phyloP scores from a whole-genome alignment of 2,797 vertebrate species.

The Phaenicophaeus curvirostris region DNA sequence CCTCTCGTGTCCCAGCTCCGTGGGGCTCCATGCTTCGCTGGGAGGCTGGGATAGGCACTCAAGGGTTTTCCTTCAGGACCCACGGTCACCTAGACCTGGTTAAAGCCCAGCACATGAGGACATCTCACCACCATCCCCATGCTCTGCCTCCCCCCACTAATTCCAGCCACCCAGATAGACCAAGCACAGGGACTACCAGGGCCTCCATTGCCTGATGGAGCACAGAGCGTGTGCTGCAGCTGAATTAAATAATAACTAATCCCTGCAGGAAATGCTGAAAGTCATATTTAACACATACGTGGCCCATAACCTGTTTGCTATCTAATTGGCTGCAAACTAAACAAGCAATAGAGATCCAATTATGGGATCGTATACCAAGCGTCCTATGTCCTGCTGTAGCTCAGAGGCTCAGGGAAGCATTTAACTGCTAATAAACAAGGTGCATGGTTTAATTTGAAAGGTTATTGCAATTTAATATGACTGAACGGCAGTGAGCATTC shows the following conservation, averaged over 20 bases:
- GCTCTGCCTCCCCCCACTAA: background rate
- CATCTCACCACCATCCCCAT: background rate
- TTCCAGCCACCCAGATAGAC: rapidly evolving
- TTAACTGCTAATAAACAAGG: slow-evolving; percentile 64
- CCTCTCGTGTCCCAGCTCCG: background rate
- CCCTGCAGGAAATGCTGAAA: slow-evolving; percentile 15
- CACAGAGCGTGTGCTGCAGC: background rate
- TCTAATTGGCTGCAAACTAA: slow-evolving; percentile 63
- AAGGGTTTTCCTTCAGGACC: background rate
- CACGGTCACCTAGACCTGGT: rapidly evolving
- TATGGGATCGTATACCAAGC: background rate
- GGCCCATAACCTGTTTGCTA: slow-evolving; percentile 6
- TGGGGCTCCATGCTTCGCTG: rapidly evolving
- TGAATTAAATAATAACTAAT: background rate
- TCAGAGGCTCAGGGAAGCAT: slow-evolving; percentile 63
- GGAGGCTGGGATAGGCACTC: background rate
- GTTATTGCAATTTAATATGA: slow-evolving; percentile 43
- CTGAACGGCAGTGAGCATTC: background rate
- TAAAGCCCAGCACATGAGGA: background rate
- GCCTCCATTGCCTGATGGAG: background rate
- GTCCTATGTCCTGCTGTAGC: slow-evolving; percentile 4
- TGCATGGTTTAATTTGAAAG: slow-evolving; percentile 54
- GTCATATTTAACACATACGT: background rate
- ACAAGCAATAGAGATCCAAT: slow-evolving; percentile 46
- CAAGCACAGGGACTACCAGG: rapidly evolving